These are phyloP conservation scores for Tenebrio molitor DNA, from an alignment of 1,140 invertebrate species.

Conservation along the genomic window DNA sequence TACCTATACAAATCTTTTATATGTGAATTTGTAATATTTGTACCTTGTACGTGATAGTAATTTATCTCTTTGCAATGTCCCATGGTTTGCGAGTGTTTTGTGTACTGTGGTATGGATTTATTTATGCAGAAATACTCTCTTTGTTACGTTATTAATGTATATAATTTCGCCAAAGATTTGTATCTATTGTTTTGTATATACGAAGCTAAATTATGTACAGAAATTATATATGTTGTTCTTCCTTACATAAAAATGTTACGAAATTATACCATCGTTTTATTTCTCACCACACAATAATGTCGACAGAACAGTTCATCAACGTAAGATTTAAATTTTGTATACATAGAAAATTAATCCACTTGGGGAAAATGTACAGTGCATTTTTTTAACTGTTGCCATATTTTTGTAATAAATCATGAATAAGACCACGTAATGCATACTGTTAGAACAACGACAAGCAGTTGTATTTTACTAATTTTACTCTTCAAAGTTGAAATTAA, in stretches of 20 bases:
- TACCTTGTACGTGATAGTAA: constrained; percentile 56
- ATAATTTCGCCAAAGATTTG: constrained; percentile 66
- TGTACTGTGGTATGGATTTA: constrained; percentile 44
- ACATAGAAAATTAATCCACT: too few relatives aligned
- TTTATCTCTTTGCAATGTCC: constrained; percentile 21
- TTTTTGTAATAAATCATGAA: too few relatives aligned
- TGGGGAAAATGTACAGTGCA: too few relatives aligned
- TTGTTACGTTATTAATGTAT: constrained; percentile 63
- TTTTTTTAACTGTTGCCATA: too few relatives aligned
- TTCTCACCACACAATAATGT: too few relatives aligned
- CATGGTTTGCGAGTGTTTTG: constrained; percentile 33
- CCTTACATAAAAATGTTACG: constrained; percentile 61
- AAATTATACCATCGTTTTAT: not conserved
- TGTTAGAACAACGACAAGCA: too few relatives aligned
- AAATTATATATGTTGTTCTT: constrained; percentile 67
- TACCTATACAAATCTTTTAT: constrained; percentile 45
- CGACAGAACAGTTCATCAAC: too few relatives aligned
- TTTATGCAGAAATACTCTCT: constrained; percentile 45
- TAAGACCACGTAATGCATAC: too few relatives aligned
- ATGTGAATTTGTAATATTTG: constrained; percentile 58
- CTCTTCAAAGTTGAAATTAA: too few relatives aligned
- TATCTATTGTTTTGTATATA: constrained; percentile 64
- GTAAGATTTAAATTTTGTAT: too few relatives aligned
- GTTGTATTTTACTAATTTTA: too few relatives aligned
- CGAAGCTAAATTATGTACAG: constrained; percentile 64